phyloP scores from a whole-genome alignment of 2,888 invertebrate species.

The Drosophila setosimentum region DNA sequence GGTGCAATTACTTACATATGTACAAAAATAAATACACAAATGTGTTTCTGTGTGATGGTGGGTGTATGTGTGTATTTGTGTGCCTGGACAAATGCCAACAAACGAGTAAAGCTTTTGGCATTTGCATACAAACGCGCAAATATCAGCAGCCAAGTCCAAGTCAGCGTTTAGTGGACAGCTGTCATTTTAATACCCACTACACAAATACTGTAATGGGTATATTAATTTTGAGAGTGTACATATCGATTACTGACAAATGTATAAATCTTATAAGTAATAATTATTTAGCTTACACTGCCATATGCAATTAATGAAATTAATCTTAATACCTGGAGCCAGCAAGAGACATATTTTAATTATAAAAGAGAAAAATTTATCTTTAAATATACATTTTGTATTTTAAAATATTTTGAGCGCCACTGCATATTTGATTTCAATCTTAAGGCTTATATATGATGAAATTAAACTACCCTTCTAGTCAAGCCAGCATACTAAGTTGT shows the following conservation, averaged over 20 bases:
- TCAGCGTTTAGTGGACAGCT: constrained; percentile 38
- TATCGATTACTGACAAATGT: background rate
- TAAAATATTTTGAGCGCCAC: background rate
- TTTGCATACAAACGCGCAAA: constrained; percentile 66
- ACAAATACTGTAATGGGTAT: background rate
- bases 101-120: constrained; percentile 51
- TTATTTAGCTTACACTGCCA: background rate
- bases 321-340: background rate
- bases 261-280: background rate
- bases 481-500: background rate
- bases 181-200: constrained; percentile 40
- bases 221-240: background rate
- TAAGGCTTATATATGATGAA: background rate
- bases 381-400: background rate
- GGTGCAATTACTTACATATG: constrained; percentile 55
- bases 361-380: background rate
- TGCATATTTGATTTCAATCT: background rate
- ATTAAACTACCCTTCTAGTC: background rate
- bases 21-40: background rate
- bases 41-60: constrained; percentile 13
- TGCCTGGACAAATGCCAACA: constrained; percentile 34
- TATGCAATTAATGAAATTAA: background rate
- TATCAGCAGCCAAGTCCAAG: constrained; percentile 50
- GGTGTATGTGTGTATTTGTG: constrained; percentile 10
- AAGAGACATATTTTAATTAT: background rate